These are phyloP conservation scores for Neotoma lepida DNA, from an alignment of 2,113 vertebrate genomes.

Conservation along the genomic window DNA sequence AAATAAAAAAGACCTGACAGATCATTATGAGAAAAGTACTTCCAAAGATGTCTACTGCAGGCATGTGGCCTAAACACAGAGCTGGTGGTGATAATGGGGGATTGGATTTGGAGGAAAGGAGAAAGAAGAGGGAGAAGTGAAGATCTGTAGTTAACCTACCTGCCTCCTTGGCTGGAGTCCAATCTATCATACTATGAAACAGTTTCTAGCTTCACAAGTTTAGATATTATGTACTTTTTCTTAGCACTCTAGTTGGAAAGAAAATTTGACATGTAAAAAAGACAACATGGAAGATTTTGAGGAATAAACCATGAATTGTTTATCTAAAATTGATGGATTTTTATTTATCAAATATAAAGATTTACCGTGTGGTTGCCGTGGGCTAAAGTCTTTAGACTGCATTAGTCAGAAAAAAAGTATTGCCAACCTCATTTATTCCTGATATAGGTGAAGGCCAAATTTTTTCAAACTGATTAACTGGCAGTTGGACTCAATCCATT, in stretches of 20 bases:
- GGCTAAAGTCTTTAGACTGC: conserved; percentile 49
- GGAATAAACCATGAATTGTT: conserved; percentile 60
- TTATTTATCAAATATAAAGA: conserved; percentile 68
- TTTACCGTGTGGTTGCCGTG: conserved; percentile 56
- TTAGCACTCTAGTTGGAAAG: conserved; percentile 54
- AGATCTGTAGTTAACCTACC: not conserved
- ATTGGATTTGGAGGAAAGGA: not conserved
- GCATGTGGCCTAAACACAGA: not conserved
- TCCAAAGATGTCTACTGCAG: not conserved
- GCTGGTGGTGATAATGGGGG: too few relatives aligned
- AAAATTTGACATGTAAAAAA: conserved; percentile 63
- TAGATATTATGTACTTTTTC: conserved; percentile 67
- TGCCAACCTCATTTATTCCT: conserved; percentile 59
- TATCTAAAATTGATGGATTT: conserved; percentile 70
- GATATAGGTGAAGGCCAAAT: conserved; percentile 62
- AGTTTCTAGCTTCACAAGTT: conserved; percentile 58
- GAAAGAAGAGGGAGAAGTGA: not conserved
- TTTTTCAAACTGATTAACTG: conserved; percentile 75
- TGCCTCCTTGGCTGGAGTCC: not conserved
- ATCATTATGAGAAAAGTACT: not conserved
- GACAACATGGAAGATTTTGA: conserved; percentile 59
- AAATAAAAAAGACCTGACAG: not conserved
- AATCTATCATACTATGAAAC: conserved; percentile 26
- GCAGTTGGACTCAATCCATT: conserved; percentile 65
- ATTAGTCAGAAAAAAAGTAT: conserved; percentile 69